A percentile compares a stretch with the other conserved stretches of the same genome.
Conservation (phyloP, 1,140 invertebrate species). For the Magallana ariakensis region DNA sequence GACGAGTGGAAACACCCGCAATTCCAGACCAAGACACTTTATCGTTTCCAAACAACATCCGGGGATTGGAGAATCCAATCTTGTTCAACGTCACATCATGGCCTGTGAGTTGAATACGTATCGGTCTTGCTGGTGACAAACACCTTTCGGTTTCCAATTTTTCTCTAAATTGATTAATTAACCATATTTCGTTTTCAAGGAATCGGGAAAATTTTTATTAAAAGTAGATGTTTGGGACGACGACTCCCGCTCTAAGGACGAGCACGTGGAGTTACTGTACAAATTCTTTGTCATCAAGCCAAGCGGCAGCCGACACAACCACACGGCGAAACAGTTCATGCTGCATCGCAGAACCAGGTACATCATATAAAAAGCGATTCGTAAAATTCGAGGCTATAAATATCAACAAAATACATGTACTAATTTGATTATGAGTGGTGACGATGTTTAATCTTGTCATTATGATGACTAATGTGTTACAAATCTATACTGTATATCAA, state of each 20-base stretch:
- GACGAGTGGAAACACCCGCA: background rate
- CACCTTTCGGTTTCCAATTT: too few relatives aligned
- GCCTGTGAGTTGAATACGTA: background rate
- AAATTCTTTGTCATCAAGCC: background rate
- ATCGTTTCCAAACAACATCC: background rate
- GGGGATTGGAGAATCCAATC: background rate
- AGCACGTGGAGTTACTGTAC: background rate
- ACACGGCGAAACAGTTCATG: background rate
- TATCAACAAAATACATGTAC: too few relatives aligned
- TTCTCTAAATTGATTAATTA: too few relatives aligned
- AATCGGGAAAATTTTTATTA: background rate
- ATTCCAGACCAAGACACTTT: background rate
- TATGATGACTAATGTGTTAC: too few relatives aligned
- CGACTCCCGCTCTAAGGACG: background rate
- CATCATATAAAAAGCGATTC: too few relatives aligned
- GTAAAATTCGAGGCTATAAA: too few relatives aligned
- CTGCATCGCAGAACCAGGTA: slow-evolving; percentile 19
- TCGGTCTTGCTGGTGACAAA: too few relatives aligned
- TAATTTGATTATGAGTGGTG: too few relatives aligned
- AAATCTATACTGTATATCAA: too few relatives aligned
- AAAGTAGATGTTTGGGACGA: slow-evolving; percentile 12
- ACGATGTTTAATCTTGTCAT: too few relatives aligned
- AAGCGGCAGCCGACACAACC: background rate
- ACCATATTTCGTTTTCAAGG: background rate
- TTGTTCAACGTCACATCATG: slow-evolving; percentile 27